These are phyloP conservation scores for Pangasianodon gigas DNA, from an alignment of 2,113 vertebrate genomes.

Conservation along the genomic window DNA sequence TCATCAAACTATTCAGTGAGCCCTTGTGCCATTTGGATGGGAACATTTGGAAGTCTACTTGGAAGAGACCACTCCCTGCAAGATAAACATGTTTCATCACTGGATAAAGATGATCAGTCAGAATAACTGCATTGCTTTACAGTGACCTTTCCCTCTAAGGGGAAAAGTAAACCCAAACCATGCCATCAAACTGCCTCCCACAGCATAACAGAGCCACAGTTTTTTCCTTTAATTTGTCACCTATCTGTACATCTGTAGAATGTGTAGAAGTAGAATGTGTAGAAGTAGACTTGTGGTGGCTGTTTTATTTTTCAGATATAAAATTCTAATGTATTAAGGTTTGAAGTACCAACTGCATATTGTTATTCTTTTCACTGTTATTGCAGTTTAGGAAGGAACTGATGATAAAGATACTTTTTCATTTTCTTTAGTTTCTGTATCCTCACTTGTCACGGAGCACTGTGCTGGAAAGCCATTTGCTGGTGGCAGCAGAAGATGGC, in stretches of 20 bases:
- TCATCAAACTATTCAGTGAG: neutral
- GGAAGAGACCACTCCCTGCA: neutral
- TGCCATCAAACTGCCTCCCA: neutral
- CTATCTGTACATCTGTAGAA: neutral
- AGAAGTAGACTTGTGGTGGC: too few relatives aligned
- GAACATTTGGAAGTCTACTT: neutral
- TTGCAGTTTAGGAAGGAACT: neutral
- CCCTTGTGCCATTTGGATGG: neutral
- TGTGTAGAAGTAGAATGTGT: neutral
- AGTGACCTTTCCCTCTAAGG: neutral
- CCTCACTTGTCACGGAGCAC: constrained; percentile 67
- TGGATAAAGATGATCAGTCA: neutral
- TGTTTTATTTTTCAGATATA: neutral
- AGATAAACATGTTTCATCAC: neutral
- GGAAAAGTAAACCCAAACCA: neutral
- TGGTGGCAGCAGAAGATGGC: constrained; percentile 90
- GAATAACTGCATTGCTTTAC: neutral
- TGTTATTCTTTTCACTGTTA: neutral
- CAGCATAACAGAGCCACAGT: neutral
- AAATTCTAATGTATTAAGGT: neutral
- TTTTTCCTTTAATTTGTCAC: constrained; percentile 14
- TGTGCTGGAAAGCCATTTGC: constrained; percentile 79
- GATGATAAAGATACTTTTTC: constrained; percentile 9
- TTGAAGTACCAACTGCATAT: neutral
- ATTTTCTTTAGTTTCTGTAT: constrained; percentile 82